Conservation (phyloP, 2,797 vertebrate genomes). For the Acropternis orthonyx region DNA sequence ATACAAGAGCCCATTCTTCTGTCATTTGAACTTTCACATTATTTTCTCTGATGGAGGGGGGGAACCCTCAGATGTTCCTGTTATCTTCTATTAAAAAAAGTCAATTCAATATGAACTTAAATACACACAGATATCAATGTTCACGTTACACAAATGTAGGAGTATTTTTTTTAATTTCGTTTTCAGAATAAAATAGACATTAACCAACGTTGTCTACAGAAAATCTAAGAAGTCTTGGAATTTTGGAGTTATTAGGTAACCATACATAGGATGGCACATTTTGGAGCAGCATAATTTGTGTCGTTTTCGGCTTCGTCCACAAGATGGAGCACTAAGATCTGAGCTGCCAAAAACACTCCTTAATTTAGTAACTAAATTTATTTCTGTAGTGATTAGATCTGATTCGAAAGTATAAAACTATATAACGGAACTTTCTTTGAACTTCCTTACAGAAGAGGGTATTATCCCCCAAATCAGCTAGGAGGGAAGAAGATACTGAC, state of each 20-base stretch:
- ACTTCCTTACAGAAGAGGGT: background rate
- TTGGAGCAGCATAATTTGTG: background rate
- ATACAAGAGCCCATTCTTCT: background rate
- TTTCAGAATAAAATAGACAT: background rate
- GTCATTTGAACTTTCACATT: background rate
- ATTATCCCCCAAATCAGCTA: background rate
- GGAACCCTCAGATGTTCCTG: background rate
- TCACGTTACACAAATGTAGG: background rate
- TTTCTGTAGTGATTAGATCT: background rate
- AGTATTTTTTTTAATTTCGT: background rate
- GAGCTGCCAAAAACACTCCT: background rate
- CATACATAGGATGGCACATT: rapidly evolving
- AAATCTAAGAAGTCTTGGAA: background rate
- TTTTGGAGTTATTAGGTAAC: background rate
- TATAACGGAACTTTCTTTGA: conserved; percentile 6
- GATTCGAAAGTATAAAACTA: conserved; percentile 1
- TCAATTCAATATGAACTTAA: background rate
- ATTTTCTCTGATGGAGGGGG: background rate
- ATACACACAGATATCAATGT: background rate
- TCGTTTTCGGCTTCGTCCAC: conserved; percentile 65
- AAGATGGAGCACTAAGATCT: conserved; percentile 73
- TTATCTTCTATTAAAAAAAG: background rate
- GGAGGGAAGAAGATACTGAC: background rate
- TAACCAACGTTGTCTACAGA: background rate
- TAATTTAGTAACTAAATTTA: background rate